These are phyloP conservation scores for Gallinago jamesoni DNA, from an alignment of 2,113 vertebrate genomes.

Conservation along the genomic window DNA sequence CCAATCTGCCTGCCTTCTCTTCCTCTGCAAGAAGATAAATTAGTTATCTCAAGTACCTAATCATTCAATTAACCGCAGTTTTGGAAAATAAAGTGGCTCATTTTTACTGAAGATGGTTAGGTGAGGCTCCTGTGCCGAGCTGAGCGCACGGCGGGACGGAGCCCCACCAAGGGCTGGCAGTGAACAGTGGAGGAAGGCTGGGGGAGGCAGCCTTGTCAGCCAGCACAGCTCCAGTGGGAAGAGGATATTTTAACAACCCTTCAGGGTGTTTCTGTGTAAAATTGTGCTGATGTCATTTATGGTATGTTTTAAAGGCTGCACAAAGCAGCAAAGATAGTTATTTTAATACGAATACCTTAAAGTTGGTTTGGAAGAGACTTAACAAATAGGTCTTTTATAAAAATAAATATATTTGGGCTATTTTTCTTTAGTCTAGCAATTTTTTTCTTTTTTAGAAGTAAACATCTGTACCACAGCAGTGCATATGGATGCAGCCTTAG, in stretches of 20 bases:
- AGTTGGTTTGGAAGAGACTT: background rate
- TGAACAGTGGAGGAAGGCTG: background rate
- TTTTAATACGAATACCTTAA: background rate
- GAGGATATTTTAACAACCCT: background rate
- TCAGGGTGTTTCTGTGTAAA: background rate
- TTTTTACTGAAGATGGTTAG: background rate
- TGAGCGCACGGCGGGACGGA: rapidly evolving
- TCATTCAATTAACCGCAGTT: background rate
- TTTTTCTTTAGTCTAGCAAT: background rate
- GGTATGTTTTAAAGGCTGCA: background rate
- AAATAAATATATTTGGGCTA: background rate
- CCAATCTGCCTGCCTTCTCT: background rate
- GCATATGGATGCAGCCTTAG: background rate
- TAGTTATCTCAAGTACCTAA: background rate
- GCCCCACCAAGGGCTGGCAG: background rate
- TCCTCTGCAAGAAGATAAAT: background rate
- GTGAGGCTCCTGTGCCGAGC: background rate
- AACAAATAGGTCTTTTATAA: background rate
- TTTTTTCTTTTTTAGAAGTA: background rate
- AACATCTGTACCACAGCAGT: background rate
- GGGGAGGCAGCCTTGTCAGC: background rate
- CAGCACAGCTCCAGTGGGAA: background rate
- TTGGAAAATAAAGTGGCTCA: background rate
- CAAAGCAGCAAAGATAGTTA: background rate
- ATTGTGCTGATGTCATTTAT: background rate